phyloP scores from a whole-genome alignment of 1,140 invertebrate species.

The Heliconius hewitsoni region DNA sequence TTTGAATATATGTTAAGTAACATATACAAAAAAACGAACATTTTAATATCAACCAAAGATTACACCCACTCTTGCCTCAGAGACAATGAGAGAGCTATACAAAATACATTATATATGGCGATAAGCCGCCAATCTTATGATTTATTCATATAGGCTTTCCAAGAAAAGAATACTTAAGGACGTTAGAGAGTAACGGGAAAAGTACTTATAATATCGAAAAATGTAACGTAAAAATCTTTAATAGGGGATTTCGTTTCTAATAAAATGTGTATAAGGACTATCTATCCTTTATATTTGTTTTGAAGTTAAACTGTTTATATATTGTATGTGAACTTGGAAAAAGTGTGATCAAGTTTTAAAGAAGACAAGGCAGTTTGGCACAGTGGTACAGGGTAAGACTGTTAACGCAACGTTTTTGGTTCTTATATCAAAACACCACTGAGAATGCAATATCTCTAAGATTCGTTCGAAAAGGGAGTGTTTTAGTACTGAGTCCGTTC shows the following conservation, averaged over 20 bases:
- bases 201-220: slow-evolving; percentile 11
- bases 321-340: not conserved
- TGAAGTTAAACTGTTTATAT: not conserved
- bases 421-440: no score
- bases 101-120: slow-evolving; percentile 9
- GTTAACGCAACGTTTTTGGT: not conserved
- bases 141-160: slow-evolving; percentile 14
- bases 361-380: no score
- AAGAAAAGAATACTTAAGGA: slow-evolving; percentile 2
- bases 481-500: no score
- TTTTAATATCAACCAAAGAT: not conserved
- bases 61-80: not conserved
- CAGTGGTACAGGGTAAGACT: not conserved
- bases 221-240: not conserved
- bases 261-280: not conserved
- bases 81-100: slow-evolving; percentile 15
- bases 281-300: not conserved
- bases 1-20: no score
- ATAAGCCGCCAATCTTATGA: slow-evolving; percentile 13
- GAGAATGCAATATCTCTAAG: no score
- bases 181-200: not conserved
- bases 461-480: no score
- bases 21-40: not conserved
- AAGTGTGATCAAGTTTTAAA: not conserved
- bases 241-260: not conserved